Evolutionary conservation across 2,113 vertebrate species (phyloP), one percentile per base, ranked within the genome.

Genomic region (Mugil cephalus): DNA sequence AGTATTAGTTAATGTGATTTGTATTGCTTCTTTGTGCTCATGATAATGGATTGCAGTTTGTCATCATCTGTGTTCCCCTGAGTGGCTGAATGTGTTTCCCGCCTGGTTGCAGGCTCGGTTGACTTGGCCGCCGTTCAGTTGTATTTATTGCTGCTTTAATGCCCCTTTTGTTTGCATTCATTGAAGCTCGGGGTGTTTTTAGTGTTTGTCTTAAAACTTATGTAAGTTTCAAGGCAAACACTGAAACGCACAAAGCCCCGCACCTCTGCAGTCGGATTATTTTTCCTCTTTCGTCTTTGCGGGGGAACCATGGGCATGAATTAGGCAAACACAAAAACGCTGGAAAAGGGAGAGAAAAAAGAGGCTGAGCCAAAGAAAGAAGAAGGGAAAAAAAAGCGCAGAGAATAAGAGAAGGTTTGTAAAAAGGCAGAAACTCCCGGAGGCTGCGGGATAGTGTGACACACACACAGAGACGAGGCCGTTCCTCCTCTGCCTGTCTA

Each of bases 401-500:
- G 50, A 34, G 42, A 61, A 69, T 24, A 34, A 50, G 50, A 77
- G 52, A 36, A 13, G 61, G 52, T 82, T 80, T 77, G 67, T 79
- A 68, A 74, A 30, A 81, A 70, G 55, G 62, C 72, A 70, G 39
- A 64, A 80, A 78, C 47, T 87, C 72, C 83, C 35, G 0, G 6
- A 76, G 85, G 74, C 80, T 71, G 64, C 67, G 71, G 71, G 80
- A 69, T 74, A 80, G 71, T 68, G 19, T 21, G 46, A 62, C 59
- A 54, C 54, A 46, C 54, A 65, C 11, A 8, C 19, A 69, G 15
- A 6, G 10, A 40, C 56, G 67, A 45, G 34, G 63, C 30, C 63
- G 47, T 60, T 56, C 45, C 53, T 72, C 38, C 67, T 80, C 76
- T 84, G 71, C 69, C 69, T 52, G 79, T 87, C 77, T 82, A 91